Evolutionary conservation across 2,888 invertebrate species (phyloP), one percentile per base, ranked within the genome.

Genomic region (Eucera pruinosa): DNA sequence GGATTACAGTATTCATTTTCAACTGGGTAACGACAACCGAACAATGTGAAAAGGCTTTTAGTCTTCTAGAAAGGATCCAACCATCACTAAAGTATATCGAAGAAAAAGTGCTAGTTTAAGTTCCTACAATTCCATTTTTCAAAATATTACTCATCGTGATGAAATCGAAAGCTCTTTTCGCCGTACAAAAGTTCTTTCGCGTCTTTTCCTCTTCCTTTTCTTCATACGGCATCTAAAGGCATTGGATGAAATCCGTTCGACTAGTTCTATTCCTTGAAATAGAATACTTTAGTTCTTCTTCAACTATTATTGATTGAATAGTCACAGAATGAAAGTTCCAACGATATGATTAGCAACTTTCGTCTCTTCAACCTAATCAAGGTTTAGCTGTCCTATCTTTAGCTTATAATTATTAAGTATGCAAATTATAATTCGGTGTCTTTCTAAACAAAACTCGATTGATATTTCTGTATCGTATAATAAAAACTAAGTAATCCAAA

Each of bases 121-220:
- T 77, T 66, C 55, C 52, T 52, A 20, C 27, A 58, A 58, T 50
- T 36, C 67, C 72, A 68, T 76, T 71, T 70, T 72, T 81, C 79
- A 61, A 57, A 61, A 58, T 54, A 73, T 78, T 79, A 66, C 62
- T 73, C 57, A 62, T 54, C 58, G 11, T 23, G 41, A 39, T 33
- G 61, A 65, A 75, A 55, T 43, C 41, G 48, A 78, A 54, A 68
- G 47, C 60, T 23, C 20, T 52, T 52, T 47, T 48, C 25, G 9
- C 27, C 23, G n/a, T 15, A 57, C 7, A 50, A 15, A 11, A 39
- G 23, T 48, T 27, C 36, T n/a, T 41, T 62, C 18, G 45, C 60
- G 33, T 6, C 6, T 30, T 6, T 30, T 30, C 50, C 45, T 64
- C 25, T 43, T 54, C 30, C 18, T 54, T 45, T 33, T 25, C 36